phyloP scores from a whole-genome alignment of 2,888 invertebrate genomes.

The Bombylius discolor region DNA sequence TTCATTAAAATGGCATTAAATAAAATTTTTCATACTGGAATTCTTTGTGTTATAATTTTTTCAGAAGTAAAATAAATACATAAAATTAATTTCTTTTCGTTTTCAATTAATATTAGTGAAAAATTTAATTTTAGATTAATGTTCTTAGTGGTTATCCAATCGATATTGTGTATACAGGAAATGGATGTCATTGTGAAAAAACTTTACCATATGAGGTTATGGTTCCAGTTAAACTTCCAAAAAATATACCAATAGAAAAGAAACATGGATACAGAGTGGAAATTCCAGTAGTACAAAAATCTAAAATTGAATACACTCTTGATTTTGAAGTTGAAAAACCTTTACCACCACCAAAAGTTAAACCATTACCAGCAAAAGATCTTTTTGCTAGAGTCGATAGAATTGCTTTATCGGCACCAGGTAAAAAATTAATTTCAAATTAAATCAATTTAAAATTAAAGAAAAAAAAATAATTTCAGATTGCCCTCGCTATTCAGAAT shows the following conservation, averaged over 20 bases:
- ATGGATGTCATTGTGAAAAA: slow-evolving; percentile 26
- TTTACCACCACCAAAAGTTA: slow-evolving; percentile 16
- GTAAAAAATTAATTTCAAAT: slow-evolving; percentile 13
- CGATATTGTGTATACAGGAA: slow-evolving; percentile 25
- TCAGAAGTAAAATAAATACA: too few species aligned
- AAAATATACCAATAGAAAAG: slow-evolving; percentile 11
- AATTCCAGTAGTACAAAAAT: slow-evolving; percentile 16
- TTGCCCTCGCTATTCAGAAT: not conserved
- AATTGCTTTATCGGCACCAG: slow-evolving; percentile 22
- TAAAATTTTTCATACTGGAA: too few species aligned
- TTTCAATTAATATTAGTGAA: too few species aligned
- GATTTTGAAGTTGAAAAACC: slow-evolving; percentile 31
- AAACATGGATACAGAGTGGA: slow-evolving; percentile 28
- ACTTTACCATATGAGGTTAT: slow-evolving; percentile 23
- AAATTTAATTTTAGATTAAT: slow-evolving; percentile 13
- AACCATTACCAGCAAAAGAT: slow-evolving; percentile 15
- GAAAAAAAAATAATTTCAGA: not conserved
- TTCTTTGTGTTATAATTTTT: too few species aligned
- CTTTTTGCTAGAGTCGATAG: slow-evolving; percentile 26
- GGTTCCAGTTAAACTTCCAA: slow-evolving; percentile 19
- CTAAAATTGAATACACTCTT: slow-evolving; percentile 24
- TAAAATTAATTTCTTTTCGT: too few species aligned
- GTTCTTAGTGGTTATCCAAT: slow-evolving; percentile 17
- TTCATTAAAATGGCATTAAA: too few species aligned
- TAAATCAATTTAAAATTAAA: not conserved